A percentile compares a stretch with the other conserved stretches of the same genome.
phyloP scores from a whole-genome alignment of 2,797 vertebrate genomes.

The Synaphobranchus kaupii region DNA sequence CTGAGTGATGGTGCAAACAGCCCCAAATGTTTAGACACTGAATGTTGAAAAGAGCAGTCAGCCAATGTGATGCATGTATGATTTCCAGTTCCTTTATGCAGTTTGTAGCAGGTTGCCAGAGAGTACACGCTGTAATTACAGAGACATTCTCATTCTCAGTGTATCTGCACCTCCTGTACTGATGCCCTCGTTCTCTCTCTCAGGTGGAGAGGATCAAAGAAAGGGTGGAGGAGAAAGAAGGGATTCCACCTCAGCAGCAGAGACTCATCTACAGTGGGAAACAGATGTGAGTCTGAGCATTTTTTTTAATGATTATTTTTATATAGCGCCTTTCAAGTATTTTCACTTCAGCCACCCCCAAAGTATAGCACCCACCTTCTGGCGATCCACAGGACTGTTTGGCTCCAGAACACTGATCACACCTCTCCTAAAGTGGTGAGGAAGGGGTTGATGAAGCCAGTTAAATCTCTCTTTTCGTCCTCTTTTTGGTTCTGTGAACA shows the following conservation, averaged over 20 bases:
- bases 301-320: neutral
- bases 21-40: neutral
- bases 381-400: neutral
- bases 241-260: slow-evolving; percentile 91
- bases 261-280: slow-evolving; percentile 94
- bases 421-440: neutral
- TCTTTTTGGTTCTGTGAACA: neutral
- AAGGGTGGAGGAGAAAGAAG: slow-evolving; percentile 90
- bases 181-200: neutral
- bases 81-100: neutral
- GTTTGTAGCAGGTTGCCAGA: neutral
- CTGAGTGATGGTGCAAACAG: neutral
- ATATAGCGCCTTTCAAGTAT: neutral
- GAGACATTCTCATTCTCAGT: no score
- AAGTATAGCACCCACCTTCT: neutral
- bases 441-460: neutral
- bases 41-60: neutral
- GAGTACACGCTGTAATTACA: neutral
- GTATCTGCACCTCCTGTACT: neutral
- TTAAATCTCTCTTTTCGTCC: neutral
- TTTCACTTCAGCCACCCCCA: neutral
- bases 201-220: slow-evolving; percentile 95
- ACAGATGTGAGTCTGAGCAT: slow-evolving; percentile 79
- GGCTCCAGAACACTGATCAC: neutral
- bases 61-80: neutral